These are phyloP conservation scores for Enteromius mattozi DNA, from an alignment of 2,797 vertebrate genomes.

Conservation along the genomic window DNA sequence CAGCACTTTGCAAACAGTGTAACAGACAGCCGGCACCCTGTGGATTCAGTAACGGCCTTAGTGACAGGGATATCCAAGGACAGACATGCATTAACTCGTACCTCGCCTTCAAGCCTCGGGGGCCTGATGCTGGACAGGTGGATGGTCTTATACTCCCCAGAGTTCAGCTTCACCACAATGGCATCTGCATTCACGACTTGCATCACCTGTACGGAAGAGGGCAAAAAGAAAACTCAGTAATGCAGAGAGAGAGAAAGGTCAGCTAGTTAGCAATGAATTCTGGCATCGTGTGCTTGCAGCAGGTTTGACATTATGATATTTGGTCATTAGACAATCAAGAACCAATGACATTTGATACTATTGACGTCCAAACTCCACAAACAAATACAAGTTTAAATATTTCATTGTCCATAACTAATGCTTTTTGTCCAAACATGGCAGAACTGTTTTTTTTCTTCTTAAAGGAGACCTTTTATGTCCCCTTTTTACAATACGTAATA, in stretches of 20 bases:
- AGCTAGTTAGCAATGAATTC: neutral
- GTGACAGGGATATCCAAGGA: conserved; percentile 46
- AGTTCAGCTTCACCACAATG: conserved; percentile 93
- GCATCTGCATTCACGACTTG: conserved; percentile 95
- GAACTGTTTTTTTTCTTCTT: neutral
- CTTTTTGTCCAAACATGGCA: neutral
- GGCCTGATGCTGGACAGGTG: conserved; percentile 96
- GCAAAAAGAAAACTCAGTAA: neutral
- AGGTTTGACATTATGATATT: conserved; percentile 5
- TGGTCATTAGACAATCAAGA: neutral
- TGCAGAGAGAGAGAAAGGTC: conserved; percentile 28
- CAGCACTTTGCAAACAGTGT: conserved; percentile 54
- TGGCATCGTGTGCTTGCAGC: neutral
- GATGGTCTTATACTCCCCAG: conserved; percentile 94
- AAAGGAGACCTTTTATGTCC: neutral
- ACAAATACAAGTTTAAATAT: neutral
- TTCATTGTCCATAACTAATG: neutral
- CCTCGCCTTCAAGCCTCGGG: conserved; percentile 92
- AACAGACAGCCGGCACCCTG: conserved; percentile 48
- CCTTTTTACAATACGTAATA: neutral
- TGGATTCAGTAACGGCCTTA: conserved; percentile 50
- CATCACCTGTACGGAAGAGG: conserved; percentile 84
- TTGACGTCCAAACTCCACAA: neutral
- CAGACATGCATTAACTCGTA: conserved; percentile 60
- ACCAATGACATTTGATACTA: neutral